A percentile compares a stretch with the other conserved stretches of the same genome.
Conservation (phyloP, 1,140 invertebrate species). For the Phocides pigmalion region DNA sequence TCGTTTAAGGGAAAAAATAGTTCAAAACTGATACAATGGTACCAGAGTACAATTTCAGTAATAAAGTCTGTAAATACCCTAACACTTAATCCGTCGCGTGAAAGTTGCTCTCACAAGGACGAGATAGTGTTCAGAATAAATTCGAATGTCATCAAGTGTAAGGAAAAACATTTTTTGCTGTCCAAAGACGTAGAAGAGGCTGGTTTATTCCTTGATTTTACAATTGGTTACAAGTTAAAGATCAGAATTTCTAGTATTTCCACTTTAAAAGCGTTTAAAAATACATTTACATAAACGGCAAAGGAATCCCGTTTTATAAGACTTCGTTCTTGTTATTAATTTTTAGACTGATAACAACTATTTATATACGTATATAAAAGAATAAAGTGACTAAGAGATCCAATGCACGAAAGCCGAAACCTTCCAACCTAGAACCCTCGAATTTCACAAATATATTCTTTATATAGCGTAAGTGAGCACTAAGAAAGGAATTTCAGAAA, state of each 20-base stretch:
- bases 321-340: not conserved
- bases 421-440: too few relatives aligned
- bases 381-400: too few relatives aligned
- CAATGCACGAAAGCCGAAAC: too few relatives aligned
- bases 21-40: not conserved
- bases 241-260: not conserved
- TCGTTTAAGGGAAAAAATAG: too few relatives aligned
- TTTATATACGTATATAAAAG: too few relatives aligned
- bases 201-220: not conserved
- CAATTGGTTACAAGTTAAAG: not conserved
- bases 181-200: conserved; percentile 1
- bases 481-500: too few relatives aligned
- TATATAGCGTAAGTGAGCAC: too few relatives aligned
- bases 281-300: not conserved
- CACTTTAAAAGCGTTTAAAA: not conserved
- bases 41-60: not conserved
- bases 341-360: too few relatives aligned
- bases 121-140: conserved; percentile 25
- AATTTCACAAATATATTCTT: too few relatives aligned
- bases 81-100: conserved; percentile 8
- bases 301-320: conserved; percentile 1
- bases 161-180: conserved; percentile 21
- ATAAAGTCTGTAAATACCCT: conserved; percentile 1
- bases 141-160: conserved; percentile 17
- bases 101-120: conserved; percentile 30